phyloP scores from a whole-genome alignment of 2,888 invertebrate genomes.

The Cephus runcator region DNA sequence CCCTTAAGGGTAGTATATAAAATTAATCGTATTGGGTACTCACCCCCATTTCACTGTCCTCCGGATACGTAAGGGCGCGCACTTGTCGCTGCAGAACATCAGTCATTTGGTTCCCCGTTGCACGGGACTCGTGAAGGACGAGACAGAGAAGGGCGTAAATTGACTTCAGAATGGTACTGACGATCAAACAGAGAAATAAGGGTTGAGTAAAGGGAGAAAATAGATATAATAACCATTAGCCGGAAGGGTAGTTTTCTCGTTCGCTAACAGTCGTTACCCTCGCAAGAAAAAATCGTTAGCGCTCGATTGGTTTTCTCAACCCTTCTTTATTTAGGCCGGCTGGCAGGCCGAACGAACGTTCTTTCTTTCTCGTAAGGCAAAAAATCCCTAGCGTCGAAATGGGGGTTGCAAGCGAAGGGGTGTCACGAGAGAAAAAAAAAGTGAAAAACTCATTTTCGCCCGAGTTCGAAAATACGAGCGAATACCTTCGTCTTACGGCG shows the following conservation, averaged over 20 bases:
- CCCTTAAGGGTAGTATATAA: not conserved
- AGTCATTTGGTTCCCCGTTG: conserved; percentile 27
- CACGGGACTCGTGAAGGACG: conserved; percentile 7
- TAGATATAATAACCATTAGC: not conserved
- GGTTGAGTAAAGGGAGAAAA: not conserved
- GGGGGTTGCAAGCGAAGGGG: not conserved
- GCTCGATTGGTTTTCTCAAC: not conserved
- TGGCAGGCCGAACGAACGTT: not conserved
- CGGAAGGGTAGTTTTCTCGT: not conserved
- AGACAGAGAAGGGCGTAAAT: not conserved
- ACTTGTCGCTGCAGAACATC: conserved; percentile 38
- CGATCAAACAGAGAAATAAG: not conserved
- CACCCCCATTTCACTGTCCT: conserved; percentile 54
- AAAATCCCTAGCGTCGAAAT: not conserved
- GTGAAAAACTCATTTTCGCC: not conserved
- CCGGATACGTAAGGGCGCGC: conserved; percentile 46
- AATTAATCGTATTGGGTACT: conserved; percentile 19
- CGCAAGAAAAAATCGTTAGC: not conserved
- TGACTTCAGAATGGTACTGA: not conserved
- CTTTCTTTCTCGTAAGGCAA: not conserved
- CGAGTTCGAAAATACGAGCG: not conserved
- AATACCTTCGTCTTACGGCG: not conserved
- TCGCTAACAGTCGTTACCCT: not conserved
- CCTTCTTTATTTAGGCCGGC: not conserved
- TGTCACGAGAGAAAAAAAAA: not conserved